Evolutionary conservation across 2,888 invertebrate species (phyloP), one percentile per base, ranked within the genome.

Genomic region (Ypsolopha sequella): DNA sequence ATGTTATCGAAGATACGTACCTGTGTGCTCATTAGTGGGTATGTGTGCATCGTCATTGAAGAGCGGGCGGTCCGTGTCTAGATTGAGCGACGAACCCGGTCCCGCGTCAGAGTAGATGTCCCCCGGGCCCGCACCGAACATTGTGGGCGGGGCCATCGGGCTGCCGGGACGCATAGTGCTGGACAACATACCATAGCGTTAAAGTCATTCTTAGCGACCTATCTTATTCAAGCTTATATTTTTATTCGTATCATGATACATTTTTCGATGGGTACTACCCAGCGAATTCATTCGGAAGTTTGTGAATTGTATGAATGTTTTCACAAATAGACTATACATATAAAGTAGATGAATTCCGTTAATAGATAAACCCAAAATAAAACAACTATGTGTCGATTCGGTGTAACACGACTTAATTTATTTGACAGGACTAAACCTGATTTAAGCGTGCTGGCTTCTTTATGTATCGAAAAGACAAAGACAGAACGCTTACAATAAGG

Each of bases 1-100:
- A n/a, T n/a, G n/a, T n/a, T n/a, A n/a, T n/a, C n/a, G 24, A 24
- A 24, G 24, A 24, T 24, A 4, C 24, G 24, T 24, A 24, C 24
- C 24, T 24, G 24, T 24, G 24, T 24, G 24, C 24, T 24, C 24
- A 24, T 24, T 24, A 24, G 24, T 24, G 24, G 24, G 24, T 2
- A 24, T 24, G 24, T 69, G 77, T 1, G 68, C n/a, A 51, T 86
- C 84, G 58, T 93, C 92, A 33, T 88, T 90, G 54, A 88, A 87
- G 11, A 85, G 68, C 0, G 92, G 92, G 1, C 91, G 86, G 56
- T 90, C 89, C 0, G 88, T 88, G 71, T 92, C 92, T 14, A 92
- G 72, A 68, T 93, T 90, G 0, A 91, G 70, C 1, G 88, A 79
- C 57, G 69, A 88, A 55, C 81, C 80, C 0, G 87, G 85, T 1